phyloP scores from a whole-genome alignment of 2,797 vertebrate genomes.

The Mallotus villosus region DNA sequence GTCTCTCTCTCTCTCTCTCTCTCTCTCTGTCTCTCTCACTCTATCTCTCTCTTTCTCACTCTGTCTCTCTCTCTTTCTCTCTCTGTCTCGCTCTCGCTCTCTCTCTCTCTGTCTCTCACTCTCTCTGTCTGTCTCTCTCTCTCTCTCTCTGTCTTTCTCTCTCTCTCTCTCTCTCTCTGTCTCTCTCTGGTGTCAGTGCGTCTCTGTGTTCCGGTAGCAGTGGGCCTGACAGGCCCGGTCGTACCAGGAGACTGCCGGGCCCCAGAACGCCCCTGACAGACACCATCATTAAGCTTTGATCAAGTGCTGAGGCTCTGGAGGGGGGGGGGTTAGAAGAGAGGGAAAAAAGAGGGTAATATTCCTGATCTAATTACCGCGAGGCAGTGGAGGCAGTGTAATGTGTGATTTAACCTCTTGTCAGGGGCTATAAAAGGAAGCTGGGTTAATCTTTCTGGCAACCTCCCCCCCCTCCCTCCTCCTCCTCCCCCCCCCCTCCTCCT shows the following conservation, averaged over 20 bases:
- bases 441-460: constrained; percentile 81
- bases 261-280: constrained; percentile 66
- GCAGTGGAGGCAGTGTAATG: constrained; percentile 76
- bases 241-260: constrained; percentile 65
- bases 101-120: too few species aligned
- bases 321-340: constrained; percentile 29
- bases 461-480: background rate
- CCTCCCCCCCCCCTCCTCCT: constrained; percentile 22
- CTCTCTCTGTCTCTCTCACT: too few species aligned
- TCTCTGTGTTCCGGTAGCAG: constrained; percentile 60
- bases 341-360: constrained; percentile 71
- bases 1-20: too few species aligned
- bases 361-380: constrained; percentile 82
- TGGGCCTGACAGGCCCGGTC: constrained; percentile 71
- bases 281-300: constrained; percentile 78
- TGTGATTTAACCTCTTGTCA: constrained; percentile 82
- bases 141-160: too few species aligned
- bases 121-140: too few species aligned
- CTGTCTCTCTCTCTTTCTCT: too few species aligned
- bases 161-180: too few species aligned
- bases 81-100: constrained; percentile 34
- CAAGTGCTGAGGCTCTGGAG: constrained; percentile 66
- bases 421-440: constrained; percentile 82
- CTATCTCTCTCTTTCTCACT: too few species aligned
- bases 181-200: constrained; percentile 51